phyloP scores from a whole-genome alignment of 35 echinoderm and acorn worm genomes.

The Holothuria glaberrima region DNA sequence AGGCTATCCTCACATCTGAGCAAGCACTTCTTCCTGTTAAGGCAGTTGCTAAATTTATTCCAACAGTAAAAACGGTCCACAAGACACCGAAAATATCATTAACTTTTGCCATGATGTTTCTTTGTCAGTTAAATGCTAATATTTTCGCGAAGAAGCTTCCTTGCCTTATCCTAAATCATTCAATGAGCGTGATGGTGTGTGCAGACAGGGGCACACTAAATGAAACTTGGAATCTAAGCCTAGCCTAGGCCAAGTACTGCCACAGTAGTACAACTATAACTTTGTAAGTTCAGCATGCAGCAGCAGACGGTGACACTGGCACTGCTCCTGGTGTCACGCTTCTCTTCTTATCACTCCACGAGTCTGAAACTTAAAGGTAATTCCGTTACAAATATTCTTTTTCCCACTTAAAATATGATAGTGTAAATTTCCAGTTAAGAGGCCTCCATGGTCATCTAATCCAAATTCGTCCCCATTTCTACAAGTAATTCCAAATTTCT shows the following conservation, averaged over 20 bases:
- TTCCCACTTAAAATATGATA: too few relatives aligned
- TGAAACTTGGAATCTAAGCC: background rate
- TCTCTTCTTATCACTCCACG: too few relatives aligned
- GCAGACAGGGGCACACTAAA: background rate
- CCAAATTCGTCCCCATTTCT: constrained; percentile 36
- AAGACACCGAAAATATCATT: constrained; percentile 32
- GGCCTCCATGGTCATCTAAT: constrained; percentile 43
- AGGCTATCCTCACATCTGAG: constrained; percentile 21
- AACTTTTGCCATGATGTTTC: constrained; percentile 11
- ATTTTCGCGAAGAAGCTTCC: background rate
- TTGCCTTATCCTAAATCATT: background rate
- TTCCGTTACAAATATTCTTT: too few relatives aligned
- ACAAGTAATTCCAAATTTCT: too few relatives aligned
- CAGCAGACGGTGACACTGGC: too few relatives aligned
- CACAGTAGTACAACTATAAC: too few relatives aligned
- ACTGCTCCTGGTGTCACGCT: too few relatives aligned
- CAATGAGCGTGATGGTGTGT: background rate
- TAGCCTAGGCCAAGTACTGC: too few relatives aligned
- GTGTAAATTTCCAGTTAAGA: constrained; percentile 25
- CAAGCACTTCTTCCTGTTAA: constrained; percentile 52
- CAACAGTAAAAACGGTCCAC: constrained; percentile 27
- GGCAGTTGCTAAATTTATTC: constrained; percentile 51
- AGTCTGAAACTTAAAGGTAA: too few relatives aligned
- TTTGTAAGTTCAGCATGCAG: too few relatives aligned
- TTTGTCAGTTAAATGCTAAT: background rate